These are phyloP conservation scores for Tauraco erythrolophus DNA, from an alignment of 2,113 vertebrate genomes.

Conservation along the genomic window DNA sequence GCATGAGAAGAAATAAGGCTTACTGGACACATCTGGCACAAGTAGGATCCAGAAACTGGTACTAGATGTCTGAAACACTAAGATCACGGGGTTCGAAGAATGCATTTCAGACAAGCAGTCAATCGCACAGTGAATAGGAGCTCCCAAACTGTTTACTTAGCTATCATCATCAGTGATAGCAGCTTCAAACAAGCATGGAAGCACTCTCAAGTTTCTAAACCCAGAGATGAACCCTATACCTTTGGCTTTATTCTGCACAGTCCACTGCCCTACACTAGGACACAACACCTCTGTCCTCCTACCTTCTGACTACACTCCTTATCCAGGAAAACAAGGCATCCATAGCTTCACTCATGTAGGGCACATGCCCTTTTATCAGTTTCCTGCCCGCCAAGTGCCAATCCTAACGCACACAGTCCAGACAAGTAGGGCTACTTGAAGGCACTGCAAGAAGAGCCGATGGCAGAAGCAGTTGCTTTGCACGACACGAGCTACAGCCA, in stretches of 20 bases:
- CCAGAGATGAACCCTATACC: not conserved
- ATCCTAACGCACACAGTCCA: not conserved
- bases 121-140: not conserved
- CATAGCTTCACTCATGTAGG: not conserved
- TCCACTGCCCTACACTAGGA: not conserved
- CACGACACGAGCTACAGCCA: not conserved
- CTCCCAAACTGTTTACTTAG: not conserved
- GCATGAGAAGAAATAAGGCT: not conserved
- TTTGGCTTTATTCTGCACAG: not conserved
- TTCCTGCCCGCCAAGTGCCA: not conserved
- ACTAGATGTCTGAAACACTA: not conserved
- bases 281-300: not conserved
- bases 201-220: not conserved
- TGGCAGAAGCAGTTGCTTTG: not conserved
- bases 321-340: not conserved
- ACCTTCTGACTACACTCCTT: not conserved
- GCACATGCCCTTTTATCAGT: not conserved
- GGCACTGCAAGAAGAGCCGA: not conserved
- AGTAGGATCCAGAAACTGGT: not conserved
- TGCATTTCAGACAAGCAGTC: not conserved
- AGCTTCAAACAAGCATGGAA: not conserved
- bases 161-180: not conserved
- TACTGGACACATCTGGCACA: not conserved
- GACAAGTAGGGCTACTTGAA: not conserved
- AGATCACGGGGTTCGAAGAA: not conserved